Base-by-base conservation (phyloP, 2,888 invertebrate genomes). In the Osmoderma eremita region DNA sequence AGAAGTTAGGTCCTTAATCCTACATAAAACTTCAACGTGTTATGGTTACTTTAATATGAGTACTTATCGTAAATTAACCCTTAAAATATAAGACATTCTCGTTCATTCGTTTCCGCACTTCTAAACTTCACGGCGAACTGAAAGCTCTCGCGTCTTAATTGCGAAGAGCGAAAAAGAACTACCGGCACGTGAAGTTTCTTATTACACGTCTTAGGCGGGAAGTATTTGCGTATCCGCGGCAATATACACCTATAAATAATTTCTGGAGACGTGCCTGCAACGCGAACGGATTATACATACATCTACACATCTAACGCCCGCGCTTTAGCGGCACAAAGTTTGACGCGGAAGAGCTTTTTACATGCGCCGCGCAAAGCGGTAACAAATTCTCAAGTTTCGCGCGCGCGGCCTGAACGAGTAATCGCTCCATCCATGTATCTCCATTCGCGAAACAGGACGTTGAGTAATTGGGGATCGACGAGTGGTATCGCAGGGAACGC, bases 381-480 rank as follows among this genome's bases (percentile, higher is more conserved):
- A 58, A 58, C 58, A 58, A 58, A 58, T 58, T 61, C 18, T 61
- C 58, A 61, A 61, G 45, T 51, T 63, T 63, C 50, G 30, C 30
- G 30, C 30, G 30, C 30, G 30, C 30, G 30, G 10, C 30, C 30
- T 30, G 10, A 30, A 30, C 30, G 65, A 68, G 75, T 70, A 75
- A 74, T 74, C 73, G 71, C 70, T 45, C 70, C 70, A 68, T 15
- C 8, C 41, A 20, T 38, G 42, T 74, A 73, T 75, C 75, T 75
- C 73, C 75, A 73, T 75, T n/a, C 73, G 72, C 69, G 68, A 30
- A 24, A 69, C 66, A 69, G 74, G 79, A 79, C 79, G 75, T 71
- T 79, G 79, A 79, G 77, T 78, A 78, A 79, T 79, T 77, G 78
- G 77, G 70, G 74, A 74, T 75, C 76, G 76, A 75, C 76, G 71